Conservation (phyloP, 2,797 vertebrate genomes). For the Anabacerthia variegaticeps region DNA sequence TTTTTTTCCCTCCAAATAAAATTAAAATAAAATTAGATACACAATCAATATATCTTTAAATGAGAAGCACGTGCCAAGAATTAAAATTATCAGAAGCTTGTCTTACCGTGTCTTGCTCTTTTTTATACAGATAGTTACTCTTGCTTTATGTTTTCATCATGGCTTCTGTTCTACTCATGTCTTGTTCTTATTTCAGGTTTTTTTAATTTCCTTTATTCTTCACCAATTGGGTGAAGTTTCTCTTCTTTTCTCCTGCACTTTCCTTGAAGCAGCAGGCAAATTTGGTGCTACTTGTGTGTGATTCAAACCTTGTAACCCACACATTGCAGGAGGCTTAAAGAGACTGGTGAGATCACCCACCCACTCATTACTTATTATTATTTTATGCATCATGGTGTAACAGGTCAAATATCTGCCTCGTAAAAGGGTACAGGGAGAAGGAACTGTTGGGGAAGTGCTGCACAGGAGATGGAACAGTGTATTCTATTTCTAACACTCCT, state of each 20-base stretch:
- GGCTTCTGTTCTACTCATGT: background rate
- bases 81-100: background rate
- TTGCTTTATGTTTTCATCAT: background rate
- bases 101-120: background rate
- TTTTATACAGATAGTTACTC: background rate
- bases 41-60: background rate
- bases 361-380: conserved; percentile 38
- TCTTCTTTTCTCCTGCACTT: background rate
- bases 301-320: conserved; percentile 57
- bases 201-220: background rate
- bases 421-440: background rate
- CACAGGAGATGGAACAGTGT: background rate
- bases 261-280: background rate
- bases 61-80: background rate
- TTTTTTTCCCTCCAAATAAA: background rate
- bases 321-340: conserved; percentile 45
- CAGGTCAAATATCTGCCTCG: conserved; percentile 47
- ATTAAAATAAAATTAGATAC: background rate
- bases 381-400: conserved; percentile 40
- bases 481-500: background rate
- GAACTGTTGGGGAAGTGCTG: background rate
- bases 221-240: background rate
- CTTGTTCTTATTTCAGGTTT: background rate
- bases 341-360: conserved; percentile 54
- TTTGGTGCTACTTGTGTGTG: background rate